Base-by-base conservation (phyloP, 2,113 vertebrate species). In the Pseudonaja textilis region DNA sequence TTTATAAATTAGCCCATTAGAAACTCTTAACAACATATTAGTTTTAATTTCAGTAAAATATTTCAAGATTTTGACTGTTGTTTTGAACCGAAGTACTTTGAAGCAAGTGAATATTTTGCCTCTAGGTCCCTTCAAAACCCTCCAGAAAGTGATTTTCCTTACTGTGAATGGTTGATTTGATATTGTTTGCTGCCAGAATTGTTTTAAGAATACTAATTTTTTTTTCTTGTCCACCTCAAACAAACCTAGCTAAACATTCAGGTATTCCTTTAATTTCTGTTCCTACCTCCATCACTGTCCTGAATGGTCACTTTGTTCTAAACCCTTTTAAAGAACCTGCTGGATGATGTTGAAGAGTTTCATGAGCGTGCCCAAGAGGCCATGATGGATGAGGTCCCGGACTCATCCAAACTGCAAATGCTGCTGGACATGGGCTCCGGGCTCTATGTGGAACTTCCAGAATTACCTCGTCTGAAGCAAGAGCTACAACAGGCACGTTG, bases 271-370 rank as follows among this genome's bases (percentile, higher is more conserved):
- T 85, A 89, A 56, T 11, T 85, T 87, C 42, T 89, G 0, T 91
- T 12, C 18, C 61, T 22, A 0, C 0, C 0, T 16, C 57, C 94
- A n/a, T 87, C 54, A 25, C 87, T 91, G 52, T 92, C 88, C 85
- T 54, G 64, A 59, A 54, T 87, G 92, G 85, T 45, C 42, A 88
- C 89, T 57, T 94, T 50, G 87, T 1, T 92, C 94, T 47, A 50
- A 0, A 55, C 29, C 94, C 39, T 93, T 4, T 93, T 96, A 88
- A 94, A 99, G 99, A 99, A 99, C 96, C 96, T 99, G 69, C 97
- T 99, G 39, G 99, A 99, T 96, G 99, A 99, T 29, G 99, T 99
- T 91, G 99, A 99, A 96, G 99, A 99, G 94, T 99, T 99, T 96
- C 99, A 99, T 1, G 99, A 99, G 92, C 98, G 99, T 90, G 98